These are phyloP conservation scores for Ascaphus truei DNA, from an alignment of 2,113 vertebrate species.

Conservation along the genomic window DNA sequence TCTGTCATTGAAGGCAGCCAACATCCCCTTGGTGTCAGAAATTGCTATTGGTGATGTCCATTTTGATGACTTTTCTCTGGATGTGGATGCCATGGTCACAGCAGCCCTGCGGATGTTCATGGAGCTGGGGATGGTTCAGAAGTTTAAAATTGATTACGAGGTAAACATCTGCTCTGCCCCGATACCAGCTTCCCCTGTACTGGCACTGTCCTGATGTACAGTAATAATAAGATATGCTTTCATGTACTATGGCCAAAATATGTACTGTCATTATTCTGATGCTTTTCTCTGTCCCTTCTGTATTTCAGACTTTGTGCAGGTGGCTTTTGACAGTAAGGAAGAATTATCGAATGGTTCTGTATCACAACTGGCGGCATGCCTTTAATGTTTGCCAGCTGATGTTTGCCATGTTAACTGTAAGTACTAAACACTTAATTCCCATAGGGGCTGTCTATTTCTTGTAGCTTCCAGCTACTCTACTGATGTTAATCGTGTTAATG, in stretches of 20 bases:
- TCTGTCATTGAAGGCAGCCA: conserved; percentile 79
- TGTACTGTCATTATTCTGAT: not conserved
- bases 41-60: conserved; percentile 90
- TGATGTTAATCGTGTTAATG: too few species aligned
- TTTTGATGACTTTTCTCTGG: conserved; percentile 97
- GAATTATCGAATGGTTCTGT: conserved; percentile 96
- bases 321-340: conserved; percentile 97
- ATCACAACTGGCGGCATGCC: conserved; percentile 98
- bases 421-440: conserved; percentile 37
- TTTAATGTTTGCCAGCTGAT: conserved; percentile 98
- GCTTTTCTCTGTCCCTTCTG: conserved; percentile 4
- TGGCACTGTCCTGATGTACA: not conserved
- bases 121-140: conserved; percentile 97
- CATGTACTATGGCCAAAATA: not conserved
- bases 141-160: conserved; percentile 98
- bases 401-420: conserved; percentile 95
- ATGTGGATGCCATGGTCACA: conserved; percentile 94
- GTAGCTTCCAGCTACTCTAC: too few species aligned
- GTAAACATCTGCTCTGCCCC: conserved; percentile 60
- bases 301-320: conserved; percentile 87
- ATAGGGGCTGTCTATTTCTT: too few species aligned
- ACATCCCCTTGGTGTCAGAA: conserved; percentile 91
- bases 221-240: not conserved
- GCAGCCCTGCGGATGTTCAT: conserved; percentile 96
- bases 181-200: not conserved